Percentiles rank a stretch among this genome's conserved stretches.
Evolutionary conservation across 2,797 vertebrate species (phyloP).

Genomic region (Rhyacichthys aspro): DNA sequence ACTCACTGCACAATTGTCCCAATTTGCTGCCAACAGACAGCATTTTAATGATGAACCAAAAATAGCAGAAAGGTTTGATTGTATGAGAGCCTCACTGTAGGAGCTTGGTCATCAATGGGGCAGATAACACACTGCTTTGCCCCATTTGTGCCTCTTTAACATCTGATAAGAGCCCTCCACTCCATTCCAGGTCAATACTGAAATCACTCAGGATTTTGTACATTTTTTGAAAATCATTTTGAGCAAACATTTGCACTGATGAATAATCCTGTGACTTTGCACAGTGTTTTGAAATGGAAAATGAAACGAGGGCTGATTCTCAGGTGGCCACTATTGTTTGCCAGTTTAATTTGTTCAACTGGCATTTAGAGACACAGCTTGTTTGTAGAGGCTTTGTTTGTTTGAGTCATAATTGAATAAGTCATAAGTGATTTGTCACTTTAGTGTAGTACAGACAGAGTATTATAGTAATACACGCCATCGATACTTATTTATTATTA

Average conservation of each 20-base stretch:
- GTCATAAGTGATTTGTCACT: background rate
- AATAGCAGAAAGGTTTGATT: slow-evolving; percentile 10
- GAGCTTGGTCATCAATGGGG: slow-evolving; percentile 7
- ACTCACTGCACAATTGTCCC: background rate
- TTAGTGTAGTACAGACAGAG: background rate
- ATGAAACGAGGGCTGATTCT: background rate
- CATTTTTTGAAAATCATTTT: background rate
- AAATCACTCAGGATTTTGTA: slow-evolving; percentile 10
- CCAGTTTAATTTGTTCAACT: background rate
- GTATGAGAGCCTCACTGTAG: slow-evolving; percentile 4
- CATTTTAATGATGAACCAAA: slow-evolving; percentile 8
- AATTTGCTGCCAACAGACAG: background rate
- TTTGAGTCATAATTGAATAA: background rate
- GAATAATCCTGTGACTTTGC: slow-evolving; percentile 1
- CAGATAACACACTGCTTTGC: slow-evolving; percentile 20
- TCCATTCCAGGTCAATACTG: slow-evolving; percentile 5
- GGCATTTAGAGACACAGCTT: background rate
- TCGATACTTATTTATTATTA: too few relatives aligned
- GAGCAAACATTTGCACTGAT: background rate
- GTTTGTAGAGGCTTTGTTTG: background rate
- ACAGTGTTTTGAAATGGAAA: slow-evolving; percentile 2
- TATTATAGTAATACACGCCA: background rate
- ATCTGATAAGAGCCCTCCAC: slow-evolving; percentile 25
- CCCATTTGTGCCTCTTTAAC: slow-evolving; percentile 10
- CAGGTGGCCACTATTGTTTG: background rate